A percentile compares a stretch with the other conserved stretches of the same genome.
Evolutionary conservation across 2,888 invertebrate genomes (phyloP).

Genomic region (Imbricaverruca yamaguchii): DNA sequence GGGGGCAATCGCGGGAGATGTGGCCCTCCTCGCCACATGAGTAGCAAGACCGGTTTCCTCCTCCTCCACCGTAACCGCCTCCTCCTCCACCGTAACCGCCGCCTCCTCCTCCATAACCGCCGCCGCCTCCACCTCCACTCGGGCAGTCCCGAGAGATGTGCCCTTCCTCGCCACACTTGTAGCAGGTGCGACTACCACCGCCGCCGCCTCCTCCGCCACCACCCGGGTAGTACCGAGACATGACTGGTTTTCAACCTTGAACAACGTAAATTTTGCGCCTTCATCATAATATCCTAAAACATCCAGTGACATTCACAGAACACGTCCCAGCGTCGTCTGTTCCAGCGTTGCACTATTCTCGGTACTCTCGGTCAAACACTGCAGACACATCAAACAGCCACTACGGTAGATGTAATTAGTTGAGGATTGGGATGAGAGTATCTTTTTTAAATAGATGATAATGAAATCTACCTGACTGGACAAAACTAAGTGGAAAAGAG

Average conservation of each 20-base stretch:
- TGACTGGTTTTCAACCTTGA: slow-evolving; percentile 7
- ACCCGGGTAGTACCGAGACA: slow-evolving; percentile 17
- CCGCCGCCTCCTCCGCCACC: not conserved
- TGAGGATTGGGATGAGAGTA: no score
- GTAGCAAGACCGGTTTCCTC: not conserved
- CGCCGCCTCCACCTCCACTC: not conserved
- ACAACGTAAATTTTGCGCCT: slow-evolving; percentile 13
- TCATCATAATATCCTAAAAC: not conserved
- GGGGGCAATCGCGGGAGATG: not conserved
- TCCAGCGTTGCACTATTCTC: no score
- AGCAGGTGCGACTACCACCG: not conserved
- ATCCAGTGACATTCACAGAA: no score
- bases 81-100: not conserved
- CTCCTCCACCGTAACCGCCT: not conserved
- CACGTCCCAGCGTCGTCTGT: no score
- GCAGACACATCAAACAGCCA: no score
- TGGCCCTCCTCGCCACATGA: not conserved
- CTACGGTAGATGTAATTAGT: no score
- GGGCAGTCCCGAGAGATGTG: slow-evolving; percentile 4
- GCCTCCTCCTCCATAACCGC: not conserved
- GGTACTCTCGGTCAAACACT: no score
- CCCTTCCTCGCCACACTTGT: slow-evolving; percentile 10
- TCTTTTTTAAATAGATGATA: no score
- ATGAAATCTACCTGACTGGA: no score
- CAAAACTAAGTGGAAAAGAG: no score